Evolutionary conservation across 2,797 vertebrate species (phyloP), one percentile per base, ranked within the genome.

Genomic region (Eulemur mongoz): DNA sequence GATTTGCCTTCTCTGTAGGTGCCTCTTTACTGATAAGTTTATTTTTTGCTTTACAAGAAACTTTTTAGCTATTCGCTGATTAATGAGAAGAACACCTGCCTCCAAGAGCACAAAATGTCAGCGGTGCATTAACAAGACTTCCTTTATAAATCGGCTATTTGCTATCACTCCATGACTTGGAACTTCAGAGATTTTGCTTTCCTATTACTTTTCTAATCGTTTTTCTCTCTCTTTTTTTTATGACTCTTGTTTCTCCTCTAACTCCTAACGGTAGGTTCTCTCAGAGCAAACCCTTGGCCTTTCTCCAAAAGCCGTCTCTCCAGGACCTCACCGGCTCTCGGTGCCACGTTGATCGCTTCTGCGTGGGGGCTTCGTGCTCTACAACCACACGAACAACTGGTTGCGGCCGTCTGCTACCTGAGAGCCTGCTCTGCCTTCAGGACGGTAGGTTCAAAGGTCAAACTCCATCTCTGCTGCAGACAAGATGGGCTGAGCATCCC

Each of bases 11-110:
- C 63, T 65, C 30, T 20, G n/a, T 81, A 94, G 79, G 52, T 45
- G 22, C 9, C 40, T 73, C 52, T 81, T 54, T 35, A 70, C 10
- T 59, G 35, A 2, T 78, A 89, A 23, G 5, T 48, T 93, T 18
- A 73, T 35, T 93, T 94, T 93, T 93, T 90, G 32, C 23, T 85
- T 79, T 93, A 40, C 48, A 63, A 78, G 40, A 86, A 40, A 57
- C 35, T 2, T 8, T 67, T 45, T 38, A 85, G 59, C 54, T 87
- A 7, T 17, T 79, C 23, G 15, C 7, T 25, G 13, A n/a, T 54
- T 45, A 84, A 76, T 27, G 30, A 45, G 80, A 95, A 43, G 54
- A 72, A 38, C 38, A 25, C 14, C 54, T 25, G 18, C 10, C 43
- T 23, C 25, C 23, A 45, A 70, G 63, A 40, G 45, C 69, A 80